These are phyloP conservation scores for Hylaeus volcanicus DNA, from an alignment of 1,140 invertebrate species.

Conservation along the genomic window DNA sequence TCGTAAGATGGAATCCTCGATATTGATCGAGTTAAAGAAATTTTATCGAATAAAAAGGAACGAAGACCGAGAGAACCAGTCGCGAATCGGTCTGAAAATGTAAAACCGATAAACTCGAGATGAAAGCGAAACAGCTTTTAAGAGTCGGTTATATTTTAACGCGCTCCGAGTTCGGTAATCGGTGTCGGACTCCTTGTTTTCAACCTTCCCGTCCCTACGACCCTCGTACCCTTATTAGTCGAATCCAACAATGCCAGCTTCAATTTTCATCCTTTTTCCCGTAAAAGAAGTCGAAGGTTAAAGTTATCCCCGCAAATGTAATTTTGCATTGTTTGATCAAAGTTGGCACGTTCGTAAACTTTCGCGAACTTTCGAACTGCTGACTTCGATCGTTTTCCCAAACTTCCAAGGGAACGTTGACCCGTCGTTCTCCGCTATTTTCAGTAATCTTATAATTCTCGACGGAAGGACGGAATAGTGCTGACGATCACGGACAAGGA, in stretches of 20 bases:
- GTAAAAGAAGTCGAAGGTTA: not conserved
- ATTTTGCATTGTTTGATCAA: not conserved
- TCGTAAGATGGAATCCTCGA: not conserved
- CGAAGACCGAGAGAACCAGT: no score
- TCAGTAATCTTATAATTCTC: conserved; percentile 45
- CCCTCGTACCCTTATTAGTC: no score
- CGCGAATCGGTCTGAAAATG: no score
- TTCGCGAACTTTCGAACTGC: conserved; percentile 37
- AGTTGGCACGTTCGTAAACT: conserved; percentile 8
- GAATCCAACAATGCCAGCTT: no score
- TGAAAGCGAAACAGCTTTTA: no score
- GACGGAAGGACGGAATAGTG: not conserved
- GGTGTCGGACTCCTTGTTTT: no score
- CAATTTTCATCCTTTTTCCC: not conserved
- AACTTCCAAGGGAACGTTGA: conserved; percentile 40
- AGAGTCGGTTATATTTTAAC: no score
- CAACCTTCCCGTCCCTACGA: no score
- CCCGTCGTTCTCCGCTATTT: conserved; percentile 30
- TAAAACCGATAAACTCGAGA: no score
- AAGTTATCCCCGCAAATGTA: not conserved
- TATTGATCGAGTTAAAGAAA: not conserved
- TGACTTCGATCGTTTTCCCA: conserved; percentile 40
- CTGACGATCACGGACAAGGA: not conserved
- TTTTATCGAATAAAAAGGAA: not conserved
- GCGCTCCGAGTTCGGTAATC: no score